These are phyloP conservation scores for Notechis scutatus DNA, from an alignment of 2,113 vertebrate species.

Conservation along the genomic window DNA sequence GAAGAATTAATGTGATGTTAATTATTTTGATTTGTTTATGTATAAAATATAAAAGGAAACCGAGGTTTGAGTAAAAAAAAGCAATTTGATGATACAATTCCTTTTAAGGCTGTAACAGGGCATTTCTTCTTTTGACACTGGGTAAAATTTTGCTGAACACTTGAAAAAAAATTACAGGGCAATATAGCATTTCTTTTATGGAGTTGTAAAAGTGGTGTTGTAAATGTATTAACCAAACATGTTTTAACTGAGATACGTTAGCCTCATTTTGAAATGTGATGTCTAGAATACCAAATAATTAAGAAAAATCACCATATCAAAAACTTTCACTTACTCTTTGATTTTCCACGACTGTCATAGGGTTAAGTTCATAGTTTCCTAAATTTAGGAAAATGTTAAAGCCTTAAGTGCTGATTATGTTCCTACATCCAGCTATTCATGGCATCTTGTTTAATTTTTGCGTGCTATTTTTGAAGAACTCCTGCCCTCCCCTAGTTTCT, in stretches of 20 bases:
- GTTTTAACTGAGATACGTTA: neutral
- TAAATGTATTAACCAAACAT: neutral
- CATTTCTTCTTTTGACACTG: neutral
- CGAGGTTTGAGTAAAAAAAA: slow-evolving; percentile 1
- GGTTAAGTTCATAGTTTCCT: neutral
- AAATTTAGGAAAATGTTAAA: neutral
- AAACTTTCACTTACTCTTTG: neutral
- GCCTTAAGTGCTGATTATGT: neutral
- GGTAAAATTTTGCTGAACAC: neutral
- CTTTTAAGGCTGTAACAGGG: neutral
- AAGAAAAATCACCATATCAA: neutral
- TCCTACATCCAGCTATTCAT: neutral
- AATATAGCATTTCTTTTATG: neutral
- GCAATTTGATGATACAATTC: neutral
- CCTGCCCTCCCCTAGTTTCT: neutral
- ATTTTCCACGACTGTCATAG: neutral
- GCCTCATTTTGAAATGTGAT: neutral
- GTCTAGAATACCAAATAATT: neutral
- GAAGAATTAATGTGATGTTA: slow-evolving; percentile 39
- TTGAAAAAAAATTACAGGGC: neutral
- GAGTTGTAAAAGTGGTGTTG: neutral
- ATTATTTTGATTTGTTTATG: slow-evolving; percentile 40
- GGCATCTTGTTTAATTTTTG: neutral
- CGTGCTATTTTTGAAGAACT: neutral
- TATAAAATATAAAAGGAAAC: slow-evolving; percentile 34